Conservation (phyloP, 2,888 invertebrate genomes). For the Melieria omissa region DNA sequence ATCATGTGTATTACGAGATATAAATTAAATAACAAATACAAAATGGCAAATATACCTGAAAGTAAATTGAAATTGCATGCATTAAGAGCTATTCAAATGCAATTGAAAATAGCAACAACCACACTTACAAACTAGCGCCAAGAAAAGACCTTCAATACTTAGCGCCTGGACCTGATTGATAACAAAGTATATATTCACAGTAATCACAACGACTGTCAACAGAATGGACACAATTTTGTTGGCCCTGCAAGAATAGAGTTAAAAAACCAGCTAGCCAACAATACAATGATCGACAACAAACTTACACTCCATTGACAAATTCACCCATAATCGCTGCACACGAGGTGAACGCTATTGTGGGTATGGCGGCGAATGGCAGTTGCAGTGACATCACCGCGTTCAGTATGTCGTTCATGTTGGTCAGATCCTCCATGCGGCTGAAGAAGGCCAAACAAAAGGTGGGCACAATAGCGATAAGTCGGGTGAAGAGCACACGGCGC, state of each 20-base stretch:
- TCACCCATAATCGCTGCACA: constrained; percentile 83
- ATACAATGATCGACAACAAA: constrained; percentile 40
- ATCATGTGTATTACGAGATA: constrained; percentile 81
- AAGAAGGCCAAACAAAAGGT: constrained; percentile 79
- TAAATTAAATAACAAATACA: constrained; percentile 78
- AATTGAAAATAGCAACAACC: neutral
- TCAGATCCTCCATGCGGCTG: constrained; percentile 76
- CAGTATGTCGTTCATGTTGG: constrained; percentile 84
- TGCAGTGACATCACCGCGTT: constrained; percentile 90
- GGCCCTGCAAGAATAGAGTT: constrained; percentile 68
- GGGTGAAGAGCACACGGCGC: constrained; percentile 86
- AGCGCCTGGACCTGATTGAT: constrained; percentile 70
- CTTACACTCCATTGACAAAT: constrained; percentile 83
- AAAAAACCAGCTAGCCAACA: neutral
- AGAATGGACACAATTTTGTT: constrained; percentile 77
- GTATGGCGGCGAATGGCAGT: constrained; percentile 87
- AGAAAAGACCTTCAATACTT: constrained; percentile 64
- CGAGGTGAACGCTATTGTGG: constrained; percentile 87
- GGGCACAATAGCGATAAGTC: constrained; percentile 80
- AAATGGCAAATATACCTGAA: constrained; percentile 70
- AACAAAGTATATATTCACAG: constrained; percentile 84
- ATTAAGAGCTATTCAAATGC: neutral
- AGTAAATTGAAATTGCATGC: constrained; percentile 27
- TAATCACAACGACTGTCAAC: constrained; percentile 77
- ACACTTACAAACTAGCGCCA: constrained; percentile 67